phyloP scores from a whole-genome alignment of 2,888 invertebrate genomes.

The Deilephila porcellus region DNA sequence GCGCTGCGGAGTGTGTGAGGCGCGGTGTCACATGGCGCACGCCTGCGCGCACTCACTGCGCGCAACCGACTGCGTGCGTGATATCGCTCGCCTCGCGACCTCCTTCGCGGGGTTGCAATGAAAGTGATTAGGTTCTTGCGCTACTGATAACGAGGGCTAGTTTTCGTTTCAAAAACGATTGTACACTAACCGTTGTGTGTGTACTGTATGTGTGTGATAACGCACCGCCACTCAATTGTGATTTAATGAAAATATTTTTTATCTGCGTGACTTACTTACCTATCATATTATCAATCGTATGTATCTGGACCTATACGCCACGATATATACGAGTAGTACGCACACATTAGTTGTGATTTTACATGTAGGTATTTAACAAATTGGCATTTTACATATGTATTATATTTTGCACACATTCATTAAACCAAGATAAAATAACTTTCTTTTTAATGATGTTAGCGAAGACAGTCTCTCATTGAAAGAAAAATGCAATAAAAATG shows the following conservation, averaged over 20 bases:
- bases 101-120: slow-evolving; percentile 78
- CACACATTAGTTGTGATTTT: background rate
- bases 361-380: slow-evolving; percentile 13
- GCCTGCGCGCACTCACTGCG: slow-evolving; percentile 67
- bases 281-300: slow-evolving; percentile 19
- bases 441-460: too few species aligned
- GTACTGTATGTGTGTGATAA: slow-evolving; percentile 1
- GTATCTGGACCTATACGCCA: background rate
- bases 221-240: slow-evolving; percentile 14
- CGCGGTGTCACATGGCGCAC: slow-evolving; percentile 56
- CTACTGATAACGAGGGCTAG: slow-evolving; percentile 79
- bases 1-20: slow-evolving; percentile 41
- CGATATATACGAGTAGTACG: background rate
- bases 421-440: too few species aligned
- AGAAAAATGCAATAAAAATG: too few species aligned
- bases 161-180: slow-evolving; percentile 52
- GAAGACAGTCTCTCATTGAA: too few species aligned
- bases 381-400: background rate
- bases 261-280: slow-evolving; percentile 24
- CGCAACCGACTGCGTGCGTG: slow-evolving; percentile 66
- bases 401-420: too few species aligned
- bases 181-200: slow-evolving; percentile 30
- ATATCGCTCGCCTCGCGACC: slow-evolving; percentile 68
- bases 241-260: slow-evolving; percentile 14
- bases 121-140: slow-evolving; percentile 79